These are phyloP conservation scores for Morelia viridis DNA, from an alignment of 2,797 vertebrate genomes.

Conservation along the genomic window DNA sequence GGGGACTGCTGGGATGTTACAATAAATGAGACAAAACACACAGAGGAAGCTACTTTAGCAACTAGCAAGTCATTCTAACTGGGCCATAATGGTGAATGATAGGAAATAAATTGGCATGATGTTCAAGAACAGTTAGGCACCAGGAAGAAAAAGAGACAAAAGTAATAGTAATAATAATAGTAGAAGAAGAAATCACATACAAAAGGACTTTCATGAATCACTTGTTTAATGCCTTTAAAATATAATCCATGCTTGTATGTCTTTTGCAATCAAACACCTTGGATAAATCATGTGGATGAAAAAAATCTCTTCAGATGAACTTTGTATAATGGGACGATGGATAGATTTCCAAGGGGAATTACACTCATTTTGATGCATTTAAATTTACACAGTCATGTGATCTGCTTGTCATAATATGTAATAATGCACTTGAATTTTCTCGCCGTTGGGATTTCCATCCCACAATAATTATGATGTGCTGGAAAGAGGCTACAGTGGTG, in stretches of 20 bases:
- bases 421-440: conserved; percentile 20
- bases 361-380: conserved; percentile 20
- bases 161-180: not conserved
- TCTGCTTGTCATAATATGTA: conserved; percentile 2
- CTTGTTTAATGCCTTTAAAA: not conserved
- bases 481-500: not conserved
- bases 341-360: conserved; percentile 23
- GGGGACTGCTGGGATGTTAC: not conserved
- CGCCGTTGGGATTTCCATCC: conserved; percentile 7
- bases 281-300: conserved; percentile 13
- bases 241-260: not conserved
- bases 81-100: not conserved
- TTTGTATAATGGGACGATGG: conserved; percentile 15
- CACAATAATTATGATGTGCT: conserved; percentile 13
- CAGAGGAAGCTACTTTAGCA: not conserved
- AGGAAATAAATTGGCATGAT: not conserved
- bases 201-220: not conserved
- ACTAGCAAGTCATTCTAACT: not conserved
- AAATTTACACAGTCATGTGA: conserved; percentile 26
- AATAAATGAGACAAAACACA: not conserved
- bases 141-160: not conserved
- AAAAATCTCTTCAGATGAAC: conserved; percentile 23
- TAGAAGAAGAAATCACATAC: not conserved
- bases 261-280: not conserved
- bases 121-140: not conserved